Base-by-base conservation (phyloP, 2,888 invertebrate genomes). In the Phorcus lineatus region DNA sequence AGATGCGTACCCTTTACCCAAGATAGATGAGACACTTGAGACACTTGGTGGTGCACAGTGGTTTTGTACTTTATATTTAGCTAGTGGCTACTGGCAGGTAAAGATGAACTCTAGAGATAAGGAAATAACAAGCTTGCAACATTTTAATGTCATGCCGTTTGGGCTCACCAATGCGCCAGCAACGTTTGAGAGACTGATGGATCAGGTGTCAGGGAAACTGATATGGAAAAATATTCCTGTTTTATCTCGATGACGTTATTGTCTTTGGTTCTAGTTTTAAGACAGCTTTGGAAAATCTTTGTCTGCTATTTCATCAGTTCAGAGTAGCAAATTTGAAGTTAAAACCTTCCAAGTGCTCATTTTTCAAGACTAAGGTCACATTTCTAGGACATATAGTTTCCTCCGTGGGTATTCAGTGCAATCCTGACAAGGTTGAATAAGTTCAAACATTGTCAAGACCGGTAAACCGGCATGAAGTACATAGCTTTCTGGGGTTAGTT, bases 401-500 rank as follows among this genome's bases (percentile, higher is more conserved):
- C 9, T 22, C 70, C 17, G 31, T 36, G 31, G 70, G 70, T 22
- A 24, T 70, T n/a, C n/a, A 36, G 19, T 40, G 40, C 13, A 47
- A 74, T 74, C 74, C 74, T 16, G 24, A 36, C 16, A 74, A 74
- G 74, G 19, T 40, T 40, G 40, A 74, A 74, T 74, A 19, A 40
- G 74, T 74, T 3, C 24, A 36, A 31, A 17, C 16, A 13, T 74
- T 28, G 40, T 19, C 19, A 74, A 74, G 19, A 36, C 74, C 74
- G 19, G 36, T 70, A 31, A 70, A 70, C 47, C 19, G 24, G 47
- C 24, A 28, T 31, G 70, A 70, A 36, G 70, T 70, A 9, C 70
- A 36, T 11, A 70, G 70, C 47, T 70, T 70, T 36, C 28, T 70
- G 13, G 70, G 70, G 28, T 36, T 70, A 19, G 24, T n/a, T n/a